Conservation (phyloP, 2,113 vertebrate species). For the Phoenicopterus ruber region DNA sequence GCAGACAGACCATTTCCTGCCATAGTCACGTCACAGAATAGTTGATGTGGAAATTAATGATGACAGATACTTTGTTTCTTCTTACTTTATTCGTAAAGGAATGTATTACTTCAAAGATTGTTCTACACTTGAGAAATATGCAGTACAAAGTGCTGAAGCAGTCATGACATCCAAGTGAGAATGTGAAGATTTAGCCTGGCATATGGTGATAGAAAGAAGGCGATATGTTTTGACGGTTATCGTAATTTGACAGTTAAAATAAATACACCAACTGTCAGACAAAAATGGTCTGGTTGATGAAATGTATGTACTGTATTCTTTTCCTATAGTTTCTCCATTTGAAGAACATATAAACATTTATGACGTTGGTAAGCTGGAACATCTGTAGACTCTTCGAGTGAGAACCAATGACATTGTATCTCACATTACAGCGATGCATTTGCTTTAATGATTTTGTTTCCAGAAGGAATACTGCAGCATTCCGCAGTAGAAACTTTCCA, state of each 20-base stretch:
- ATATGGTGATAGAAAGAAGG: background rate
- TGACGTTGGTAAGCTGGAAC: background rate
- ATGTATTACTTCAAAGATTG: background rate
- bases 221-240: constrained; percentile 32
- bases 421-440: background rate
- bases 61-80: background rate
- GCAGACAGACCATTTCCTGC: background rate
- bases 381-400: background rate
- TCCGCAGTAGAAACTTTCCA: background rate
- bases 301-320: background rate
- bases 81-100: background rate
- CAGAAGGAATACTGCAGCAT: background rate
- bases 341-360: background rate
- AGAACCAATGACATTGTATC: background rate
- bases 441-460: background rate
- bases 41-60: background rate
- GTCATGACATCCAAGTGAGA: constrained; percentile 9
- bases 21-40: background rate
- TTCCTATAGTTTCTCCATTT: background rate
- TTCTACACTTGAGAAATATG: background rate
- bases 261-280: constrained; percentile 35
- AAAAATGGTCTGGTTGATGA: background rate
- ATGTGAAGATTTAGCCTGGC: background rate
- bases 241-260: constrained; percentile 48
- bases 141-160: constrained; percentile 33